Conservation (phyloP, 35 echinoderm and acorn worm species). For the Nesometra sesokonis region DNA sequence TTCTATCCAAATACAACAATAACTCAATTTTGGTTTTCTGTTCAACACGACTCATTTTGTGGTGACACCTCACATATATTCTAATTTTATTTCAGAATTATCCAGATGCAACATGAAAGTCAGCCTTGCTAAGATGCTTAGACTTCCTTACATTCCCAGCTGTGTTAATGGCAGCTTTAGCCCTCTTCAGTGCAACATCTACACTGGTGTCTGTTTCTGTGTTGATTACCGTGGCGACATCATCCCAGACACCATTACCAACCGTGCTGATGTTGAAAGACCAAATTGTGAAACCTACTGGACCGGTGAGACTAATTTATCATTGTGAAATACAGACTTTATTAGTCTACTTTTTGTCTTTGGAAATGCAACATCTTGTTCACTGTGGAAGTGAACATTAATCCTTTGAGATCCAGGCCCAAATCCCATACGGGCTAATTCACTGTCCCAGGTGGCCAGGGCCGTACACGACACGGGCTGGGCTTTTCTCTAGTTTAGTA, state of each 20-base stretch:
- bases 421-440: too few relatives aligned
- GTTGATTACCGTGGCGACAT: constrained; percentile 9
- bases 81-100: background rate
- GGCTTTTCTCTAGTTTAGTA: too few relatives aligned
- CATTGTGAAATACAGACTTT: too few relatives aligned
- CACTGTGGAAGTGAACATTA: too few relatives aligned
- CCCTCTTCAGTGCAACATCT: constrained; percentile 20
- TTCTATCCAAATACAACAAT: too few relatives aligned
- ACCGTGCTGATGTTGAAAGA: background rate
- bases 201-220: constrained; percentile 33
- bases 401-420: too few relatives aligned
- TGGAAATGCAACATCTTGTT: too few relatives aligned
- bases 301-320: background rate
- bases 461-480: too few relatives aligned
- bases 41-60: too few relatives aligned
- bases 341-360: too few relatives aligned
- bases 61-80: too few relatives aligned
- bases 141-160: background rate
- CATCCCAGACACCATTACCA: constrained; percentile 23
- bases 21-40: background rate
- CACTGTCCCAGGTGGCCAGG: too few relatives aligned
- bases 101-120: background rate
- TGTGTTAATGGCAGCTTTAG: constrained; percentile 21
- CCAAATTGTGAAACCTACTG: constrained; percentile 12
- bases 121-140: background rate